Evolutionary conservation across 2,113 vertebrate genomes (phyloP).

Genomic region (Cyprinodon brontotheroides): DNA sequence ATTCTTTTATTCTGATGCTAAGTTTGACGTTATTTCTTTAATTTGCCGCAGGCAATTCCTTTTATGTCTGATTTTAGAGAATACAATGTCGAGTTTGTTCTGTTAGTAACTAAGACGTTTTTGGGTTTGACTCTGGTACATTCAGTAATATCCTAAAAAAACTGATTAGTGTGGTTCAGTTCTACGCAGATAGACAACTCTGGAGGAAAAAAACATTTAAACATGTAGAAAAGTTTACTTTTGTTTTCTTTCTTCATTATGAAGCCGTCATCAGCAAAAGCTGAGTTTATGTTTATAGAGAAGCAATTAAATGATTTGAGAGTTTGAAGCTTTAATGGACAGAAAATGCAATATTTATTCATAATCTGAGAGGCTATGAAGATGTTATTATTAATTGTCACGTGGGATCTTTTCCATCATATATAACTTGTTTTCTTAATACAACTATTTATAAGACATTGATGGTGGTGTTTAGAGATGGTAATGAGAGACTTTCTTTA

Average conservation of each 20-base stretch:
- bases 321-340: no score
- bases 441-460: not conserved
- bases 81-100: not conserved
- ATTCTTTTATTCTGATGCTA: not conserved
- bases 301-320: no score
- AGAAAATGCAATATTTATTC: no score
- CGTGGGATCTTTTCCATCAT: not conserved
- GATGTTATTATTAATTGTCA: no score
- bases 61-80: not conserved
- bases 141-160: not conserved
- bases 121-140: not conserved
- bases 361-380: no score
- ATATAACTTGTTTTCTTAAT: no score
- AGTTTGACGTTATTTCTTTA: not conserved
- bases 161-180: not conserved
- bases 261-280: not conserved
- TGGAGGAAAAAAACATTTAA: not conserved
- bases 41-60: not conserved
- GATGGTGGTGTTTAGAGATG: not conserved
- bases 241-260: no score
- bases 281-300: no score
- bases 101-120: not conserved
- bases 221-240: no score
- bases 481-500: not conserved
- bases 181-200: not conserved